Evolutionary conservation across 2,113 vertebrate genomes (phyloP).

Genomic region (Axis porcinus): DNA sequence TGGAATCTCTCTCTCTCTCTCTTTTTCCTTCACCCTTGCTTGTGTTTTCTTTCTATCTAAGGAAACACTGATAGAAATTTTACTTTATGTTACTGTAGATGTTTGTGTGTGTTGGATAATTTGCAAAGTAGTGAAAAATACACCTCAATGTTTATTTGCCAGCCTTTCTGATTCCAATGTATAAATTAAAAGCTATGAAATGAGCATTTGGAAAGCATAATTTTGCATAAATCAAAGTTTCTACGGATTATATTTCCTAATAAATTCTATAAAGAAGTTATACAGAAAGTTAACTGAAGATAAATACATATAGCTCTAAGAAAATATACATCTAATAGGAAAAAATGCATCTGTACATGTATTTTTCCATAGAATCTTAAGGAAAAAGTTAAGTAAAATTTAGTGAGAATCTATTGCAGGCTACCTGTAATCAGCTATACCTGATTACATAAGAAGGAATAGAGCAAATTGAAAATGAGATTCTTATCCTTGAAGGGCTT

Average conservation of each 20-base stretch:
- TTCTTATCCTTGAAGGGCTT: constrained; percentile 36
- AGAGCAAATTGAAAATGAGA: constrained; percentile 16
- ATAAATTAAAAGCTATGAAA: constrained; percentile 40
- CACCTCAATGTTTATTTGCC: neutral
- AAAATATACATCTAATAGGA: neutral
- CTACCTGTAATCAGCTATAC: neutral
- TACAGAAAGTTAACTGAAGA: neutral
- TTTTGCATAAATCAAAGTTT: neutral
- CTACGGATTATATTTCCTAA: neutral
- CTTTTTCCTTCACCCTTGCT: neutral
- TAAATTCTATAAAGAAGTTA: neutral
- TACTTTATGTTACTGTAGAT: neutral
- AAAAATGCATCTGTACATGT: neutral
- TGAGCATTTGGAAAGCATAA: neutral
- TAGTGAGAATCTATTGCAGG: neutral
- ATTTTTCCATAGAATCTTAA: neutral
- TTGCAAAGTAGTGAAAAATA: neutral
- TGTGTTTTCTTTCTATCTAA: neutral
- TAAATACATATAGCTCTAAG: constrained; percentile 22
- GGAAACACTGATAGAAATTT: neutral
- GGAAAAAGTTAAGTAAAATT: constrained; percentile 7
- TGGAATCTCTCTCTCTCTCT: neutral
- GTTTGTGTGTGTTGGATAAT: neutral
- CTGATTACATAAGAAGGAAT: neutral
- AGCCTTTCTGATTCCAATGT: neutral